Conservation (phyloP, 2,113 vertebrate species). For the Oryzias curvinotus region DNA sequence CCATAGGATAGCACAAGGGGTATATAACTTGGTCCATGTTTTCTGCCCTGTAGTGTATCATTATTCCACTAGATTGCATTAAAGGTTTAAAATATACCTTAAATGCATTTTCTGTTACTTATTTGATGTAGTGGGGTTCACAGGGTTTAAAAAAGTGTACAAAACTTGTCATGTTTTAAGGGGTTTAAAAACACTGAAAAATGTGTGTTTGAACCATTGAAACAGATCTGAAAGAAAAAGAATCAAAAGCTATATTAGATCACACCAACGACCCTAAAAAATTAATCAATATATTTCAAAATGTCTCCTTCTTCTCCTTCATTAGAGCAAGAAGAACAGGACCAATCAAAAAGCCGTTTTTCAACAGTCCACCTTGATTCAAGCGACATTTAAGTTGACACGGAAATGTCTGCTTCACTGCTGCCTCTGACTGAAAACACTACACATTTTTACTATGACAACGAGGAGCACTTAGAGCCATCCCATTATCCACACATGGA, state of each 20-base stretch:
- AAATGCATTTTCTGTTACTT: too few relatives aligned
- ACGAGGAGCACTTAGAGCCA: conserved; percentile 9
- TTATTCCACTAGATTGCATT: too few relatives aligned
- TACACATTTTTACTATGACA: conserved; percentile 32
- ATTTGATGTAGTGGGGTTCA: too few relatives aligned
- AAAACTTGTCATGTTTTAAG: too few relatives aligned
- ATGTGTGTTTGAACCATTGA: too few relatives aligned
- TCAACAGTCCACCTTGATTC: conserved; percentile 1
- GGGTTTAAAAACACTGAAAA: too few relatives aligned
- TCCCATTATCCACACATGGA: conserved; percentile 9
- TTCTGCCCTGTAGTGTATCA: too few relatives aligned
- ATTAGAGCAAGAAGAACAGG: neutral
- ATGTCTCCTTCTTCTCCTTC: neutral
- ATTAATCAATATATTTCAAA: neutral
- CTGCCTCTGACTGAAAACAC: conserved; percentile 33
- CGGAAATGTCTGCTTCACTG: neutral
- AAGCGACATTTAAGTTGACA: neutral
- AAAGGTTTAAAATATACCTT: too few relatives aligned
- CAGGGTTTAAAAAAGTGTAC: too few relatives aligned
- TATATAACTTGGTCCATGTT: too few relatives aligned
- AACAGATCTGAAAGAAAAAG: too few relatives aligned
- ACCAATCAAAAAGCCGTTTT: conserved; percentile 1
- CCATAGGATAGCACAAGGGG: too few relatives aligned
- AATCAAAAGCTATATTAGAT: neutral
- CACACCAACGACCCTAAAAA: neutral